These are phyloP conservation scores for Teleogryllus oceanicus DNA, from an alignment of 2,888 invertebrate genomes.

Conservation along the genomic window DNA sequence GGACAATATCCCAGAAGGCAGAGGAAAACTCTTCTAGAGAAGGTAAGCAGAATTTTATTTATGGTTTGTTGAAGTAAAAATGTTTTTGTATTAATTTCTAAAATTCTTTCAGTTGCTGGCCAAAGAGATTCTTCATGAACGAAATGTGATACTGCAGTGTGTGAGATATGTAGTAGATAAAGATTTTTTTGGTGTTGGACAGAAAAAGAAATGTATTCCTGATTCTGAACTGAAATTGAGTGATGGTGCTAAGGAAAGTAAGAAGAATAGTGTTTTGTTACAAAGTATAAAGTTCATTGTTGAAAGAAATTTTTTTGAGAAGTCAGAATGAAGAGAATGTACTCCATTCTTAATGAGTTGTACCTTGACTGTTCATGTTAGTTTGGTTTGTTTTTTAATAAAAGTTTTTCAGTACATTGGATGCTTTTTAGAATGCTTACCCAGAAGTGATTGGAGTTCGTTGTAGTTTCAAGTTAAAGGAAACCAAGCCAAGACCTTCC, in stretches of 20 bases:
- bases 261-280: not conserved
- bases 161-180: constrained; percentile 73
- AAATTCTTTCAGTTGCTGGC: constrained; percentile 56
- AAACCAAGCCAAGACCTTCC: too few relatives aligned
- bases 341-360: too few relatives aligned
- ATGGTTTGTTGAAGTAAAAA: not conserved
- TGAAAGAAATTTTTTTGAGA: not conserved
- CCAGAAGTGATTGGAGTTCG: too few relatives aligned
- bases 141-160: constrained; percentile 84
- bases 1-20: not conserved
- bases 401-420: too few relatives aligned
- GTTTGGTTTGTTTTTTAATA: too few relatives aligned
- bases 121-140: constrained; percentile 76
- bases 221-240: not conserved
- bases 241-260: not conserved
- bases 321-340: not conserved
- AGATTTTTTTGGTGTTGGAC: constrained; percentile 59
- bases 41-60: constrained; percentile 30
- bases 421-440: too few relatives aligned
- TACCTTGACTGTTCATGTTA: too few relatives aligned
- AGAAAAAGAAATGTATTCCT: not conserved
- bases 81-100: constrained; percentile 34
- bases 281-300: not conserved
- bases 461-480: too few relatives aligned
- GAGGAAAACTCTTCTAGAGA: constrained; percentile 36